Conservation (phyloP, 2,797 vertebrate genomes). For the Manis javanica region DNA sequence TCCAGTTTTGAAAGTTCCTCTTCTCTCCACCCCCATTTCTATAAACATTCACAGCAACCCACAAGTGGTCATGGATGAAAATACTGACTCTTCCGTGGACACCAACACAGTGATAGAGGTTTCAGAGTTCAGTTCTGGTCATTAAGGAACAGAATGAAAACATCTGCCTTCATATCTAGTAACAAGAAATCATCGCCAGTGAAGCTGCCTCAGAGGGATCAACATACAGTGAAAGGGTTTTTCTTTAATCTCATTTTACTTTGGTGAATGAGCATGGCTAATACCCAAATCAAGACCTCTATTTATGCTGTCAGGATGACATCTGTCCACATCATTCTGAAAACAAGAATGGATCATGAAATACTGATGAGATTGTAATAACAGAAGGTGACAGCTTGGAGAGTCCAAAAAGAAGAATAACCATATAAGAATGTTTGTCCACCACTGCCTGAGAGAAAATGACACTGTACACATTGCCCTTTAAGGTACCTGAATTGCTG, state of each 20-base stretch:
- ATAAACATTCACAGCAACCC: constrained; percentile 31
- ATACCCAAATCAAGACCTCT: constrained; percentile 25
- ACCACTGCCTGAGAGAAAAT: neutral
- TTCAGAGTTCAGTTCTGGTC: neutral
- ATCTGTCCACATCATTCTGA: constrained; percentile 12
- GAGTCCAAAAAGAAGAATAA: neutral
- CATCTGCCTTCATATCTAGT: neutral
- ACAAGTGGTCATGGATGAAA: neutral
- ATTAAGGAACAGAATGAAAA: constrained; percentile 57
- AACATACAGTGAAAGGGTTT: neutral
- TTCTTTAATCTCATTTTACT: constrained; percentile 47
- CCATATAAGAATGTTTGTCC: neutral
- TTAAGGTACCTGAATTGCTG: neutral
- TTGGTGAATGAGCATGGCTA: neutral
- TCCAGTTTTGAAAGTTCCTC: constrained; percentile 10
- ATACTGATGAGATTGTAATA: neutral
- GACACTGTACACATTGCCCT: neutral
- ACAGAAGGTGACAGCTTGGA: neutral
- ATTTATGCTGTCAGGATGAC: constrained; percentile 5
- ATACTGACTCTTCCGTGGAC: neutral
- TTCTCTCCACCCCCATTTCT: neutral
- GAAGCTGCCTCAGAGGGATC: neutral
- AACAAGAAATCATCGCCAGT: neutral
- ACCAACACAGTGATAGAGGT: neutral
- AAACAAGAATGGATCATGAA: constrained; percentile 32